These are phyloP conservation scores for Lamproptera curius DNA, from an alignment of 2,888 invertebrate genomes.

Conservation along the genomic window DNA sequence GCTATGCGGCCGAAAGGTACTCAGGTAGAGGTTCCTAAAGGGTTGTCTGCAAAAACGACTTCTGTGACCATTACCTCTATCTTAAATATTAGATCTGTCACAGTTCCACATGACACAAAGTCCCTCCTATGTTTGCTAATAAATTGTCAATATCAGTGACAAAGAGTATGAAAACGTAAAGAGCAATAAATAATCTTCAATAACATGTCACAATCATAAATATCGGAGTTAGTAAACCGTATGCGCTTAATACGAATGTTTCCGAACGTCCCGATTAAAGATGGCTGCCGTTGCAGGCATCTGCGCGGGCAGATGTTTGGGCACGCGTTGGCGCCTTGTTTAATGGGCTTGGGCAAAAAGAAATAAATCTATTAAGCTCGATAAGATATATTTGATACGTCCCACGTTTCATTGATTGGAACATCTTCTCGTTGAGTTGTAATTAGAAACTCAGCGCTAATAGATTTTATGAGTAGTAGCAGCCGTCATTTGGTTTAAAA, in stretches of 20 bases:
- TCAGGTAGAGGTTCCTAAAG: no score
- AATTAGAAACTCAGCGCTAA: no score
- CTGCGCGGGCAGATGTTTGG: conserved; percentile 28
- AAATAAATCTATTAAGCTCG: conserved; percentile 5
- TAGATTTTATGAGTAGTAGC: no score
- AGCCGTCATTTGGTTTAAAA: no score
- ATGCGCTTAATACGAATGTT: conserved; percentile 14
- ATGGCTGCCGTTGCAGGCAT: conserved; percentile 20
- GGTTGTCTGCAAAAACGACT: no score
- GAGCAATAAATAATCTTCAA: conserved; percentile 5
- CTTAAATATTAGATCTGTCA: no score
- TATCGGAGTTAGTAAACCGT: conserved; percentile 2
- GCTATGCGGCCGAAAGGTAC: no score
- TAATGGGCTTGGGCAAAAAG: conserved; percentile 20
- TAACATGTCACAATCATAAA: conserved; percentile 1
- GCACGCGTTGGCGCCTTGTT: conserved; percentile 24
- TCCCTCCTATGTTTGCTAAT: neutral
- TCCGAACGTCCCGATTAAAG: conserved; percentile 14
- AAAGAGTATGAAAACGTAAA: neutral
- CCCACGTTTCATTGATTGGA: neutral
- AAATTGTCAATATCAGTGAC: neutral
- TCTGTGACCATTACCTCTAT: no score
- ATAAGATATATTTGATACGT: neutral
- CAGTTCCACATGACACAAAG: no score
- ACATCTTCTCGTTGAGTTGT: no score